A percentile compares a stretch with the other conserved stretches of the same genome.
phyloP scores from a whole-genome alignment of 2,797 vertebrate species.

The Sebastes goodei region DNA sequence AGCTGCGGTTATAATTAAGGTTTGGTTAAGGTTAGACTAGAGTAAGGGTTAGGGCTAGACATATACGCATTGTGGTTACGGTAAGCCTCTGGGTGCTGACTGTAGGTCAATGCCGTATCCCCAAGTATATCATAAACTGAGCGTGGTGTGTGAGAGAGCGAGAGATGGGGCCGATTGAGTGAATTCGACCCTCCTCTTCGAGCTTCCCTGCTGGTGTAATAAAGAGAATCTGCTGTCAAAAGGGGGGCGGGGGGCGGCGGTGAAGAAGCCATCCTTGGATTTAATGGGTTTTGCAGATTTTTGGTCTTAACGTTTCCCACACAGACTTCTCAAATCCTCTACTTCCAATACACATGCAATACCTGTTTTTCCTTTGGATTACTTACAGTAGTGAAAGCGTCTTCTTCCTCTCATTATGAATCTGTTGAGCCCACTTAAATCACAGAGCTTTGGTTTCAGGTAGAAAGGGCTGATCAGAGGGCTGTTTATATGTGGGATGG shows the following conservation, averaged over 20 bases:
- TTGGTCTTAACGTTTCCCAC: constrained; percentile 53
- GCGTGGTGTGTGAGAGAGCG: background rate
- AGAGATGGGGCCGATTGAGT: constrained; percentile 9
- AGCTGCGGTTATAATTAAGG: constrained; percentile 37
- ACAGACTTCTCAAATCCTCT: constrained; percentile 25
- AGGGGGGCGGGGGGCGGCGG: constrained; percentile 10
- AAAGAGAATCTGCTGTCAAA: constrained; percentile 69
- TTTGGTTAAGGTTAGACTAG: constrained; percentile 36
- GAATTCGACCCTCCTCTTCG: constrained; percentile 29
- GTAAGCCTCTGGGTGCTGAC: constrained; percentile 26
- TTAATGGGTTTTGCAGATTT: constrained; percentile 80
- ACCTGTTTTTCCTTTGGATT: background rate
- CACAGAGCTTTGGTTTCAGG: constrained; percentile 20
- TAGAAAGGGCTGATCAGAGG: constrained; percentile 2
- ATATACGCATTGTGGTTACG: constrained; percentile 19
- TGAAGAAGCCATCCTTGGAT: constrained; percentile 57
- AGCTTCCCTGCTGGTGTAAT: constrained; percentile 69
- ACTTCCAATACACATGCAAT: constrained; percentile 1
- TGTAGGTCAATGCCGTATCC: constrained; percentile 4
- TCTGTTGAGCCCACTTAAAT: background rate
- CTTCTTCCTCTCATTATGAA: background rate
- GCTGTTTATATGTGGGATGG: constrained; percentile 26
- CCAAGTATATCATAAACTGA: constrained; percentile 15
- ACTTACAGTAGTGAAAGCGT: background rate
- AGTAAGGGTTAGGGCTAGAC: constrained; percentile 21